A percentile compares a stretch with the other conserved stretches of the same genome.
Evolutionary conservation across 1,140 invertebrate species (phyloP).

Genomic region (Euura lappo): DNA sequence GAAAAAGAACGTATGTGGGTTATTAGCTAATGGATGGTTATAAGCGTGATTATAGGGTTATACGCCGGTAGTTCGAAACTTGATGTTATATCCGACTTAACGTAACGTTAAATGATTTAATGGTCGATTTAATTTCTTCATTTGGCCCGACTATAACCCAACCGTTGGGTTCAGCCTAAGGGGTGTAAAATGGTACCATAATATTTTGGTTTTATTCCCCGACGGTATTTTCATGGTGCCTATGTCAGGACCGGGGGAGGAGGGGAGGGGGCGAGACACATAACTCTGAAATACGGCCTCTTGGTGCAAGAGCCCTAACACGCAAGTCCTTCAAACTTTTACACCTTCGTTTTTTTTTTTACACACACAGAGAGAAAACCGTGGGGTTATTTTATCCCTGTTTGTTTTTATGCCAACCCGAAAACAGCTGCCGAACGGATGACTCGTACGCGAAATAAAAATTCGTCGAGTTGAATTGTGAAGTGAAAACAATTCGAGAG

Average conservation of each 20-base stretch:
- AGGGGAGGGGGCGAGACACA: slow-evolving; percentile 10
- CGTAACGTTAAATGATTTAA: slow-evolving; percentile 5
- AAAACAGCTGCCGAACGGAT: slow-evolving; percentile 3
- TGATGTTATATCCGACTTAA: background rate
- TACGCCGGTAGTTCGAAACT: too few species aligned
- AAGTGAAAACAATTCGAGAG: background rate
- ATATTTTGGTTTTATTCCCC: slow-evolving; percentile 2
- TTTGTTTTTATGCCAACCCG: background rate
- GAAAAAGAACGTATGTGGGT: background rate
- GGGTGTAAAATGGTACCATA: background rate
- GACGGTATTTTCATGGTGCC: background rate
- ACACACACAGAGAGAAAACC: background rate
- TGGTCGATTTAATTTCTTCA: background rate
- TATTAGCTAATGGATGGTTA: background rate
- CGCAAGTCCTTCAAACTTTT: slow-evolving; percentile 41
- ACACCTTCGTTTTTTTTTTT: slow-evolving; percentile 16
- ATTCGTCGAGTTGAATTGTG: background rate
- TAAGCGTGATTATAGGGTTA: background rate
- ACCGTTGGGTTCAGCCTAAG: background rate
- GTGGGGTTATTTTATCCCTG: too few species aligned
- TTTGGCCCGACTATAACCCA: background rate
- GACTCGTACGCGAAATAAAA: too few species aligned
- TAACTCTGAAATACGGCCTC: slow-evolving; percentile 50
- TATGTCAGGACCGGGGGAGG: background rate
- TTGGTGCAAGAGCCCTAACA: slow-evolving; percentile 30